Percentiles rank a stretch among this genome's conserved stretches.
phyloP scores from a whole-genome alignment of 1,140 invertebrate genomes.

The Goniozus legneri region DNA sequence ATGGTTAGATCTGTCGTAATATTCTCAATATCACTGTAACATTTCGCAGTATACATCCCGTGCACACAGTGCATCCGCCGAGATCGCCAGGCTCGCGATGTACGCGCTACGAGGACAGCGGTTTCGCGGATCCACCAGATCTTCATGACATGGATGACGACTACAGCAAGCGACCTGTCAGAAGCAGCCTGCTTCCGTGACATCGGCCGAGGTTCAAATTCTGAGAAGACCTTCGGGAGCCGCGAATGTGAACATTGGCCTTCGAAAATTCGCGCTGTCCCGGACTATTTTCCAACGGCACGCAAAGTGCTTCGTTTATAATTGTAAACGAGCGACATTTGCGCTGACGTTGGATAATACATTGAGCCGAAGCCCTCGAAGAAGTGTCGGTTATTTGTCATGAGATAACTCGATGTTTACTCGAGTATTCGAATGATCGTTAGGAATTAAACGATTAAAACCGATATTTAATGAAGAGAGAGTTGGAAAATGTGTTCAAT shows the following conservation, averaged over 20 bases:
- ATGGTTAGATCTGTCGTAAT: too few relatives aligned
- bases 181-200: slow-evolving; percentile 45
- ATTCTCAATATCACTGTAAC: too few relatives aligned
- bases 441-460: too few relatives aligned
- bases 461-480: too few relatives aligned
- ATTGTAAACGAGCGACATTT: slow-evolving; percentile 22
- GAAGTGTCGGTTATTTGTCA: too few relatives aligned
- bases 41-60: slow-evolving; percentile 35
- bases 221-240: slow-evolving; percentile 9
- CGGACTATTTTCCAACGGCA: not conserved
- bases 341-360: too few relatives aligned
- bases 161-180: slow-evolving; percentile 38
- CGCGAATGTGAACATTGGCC: not conserved
- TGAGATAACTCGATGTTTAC: too few relatives aligned
- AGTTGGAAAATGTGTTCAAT: too few relatives aligned
- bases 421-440: too few relatives aligned
- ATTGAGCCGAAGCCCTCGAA: too few relatives aligned
- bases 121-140: slow-evolving; percentile 41
- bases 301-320: slow-evolving; percentile 20
- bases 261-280: too few relatives aligned
- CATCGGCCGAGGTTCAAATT: slow-evolving; percentile 30
- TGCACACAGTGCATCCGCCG: slow-evolving; percentile 37
- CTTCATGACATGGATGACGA: slow-evolving; percentile 47
- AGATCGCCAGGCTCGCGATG: slow-evolving; percentile 47
- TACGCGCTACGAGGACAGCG: slow-evolving; percentile 46